Evolutionary conservation across 2,113 vertebrate species (phyloP).

Genomic region (Sardina pilchardus): DNA sequence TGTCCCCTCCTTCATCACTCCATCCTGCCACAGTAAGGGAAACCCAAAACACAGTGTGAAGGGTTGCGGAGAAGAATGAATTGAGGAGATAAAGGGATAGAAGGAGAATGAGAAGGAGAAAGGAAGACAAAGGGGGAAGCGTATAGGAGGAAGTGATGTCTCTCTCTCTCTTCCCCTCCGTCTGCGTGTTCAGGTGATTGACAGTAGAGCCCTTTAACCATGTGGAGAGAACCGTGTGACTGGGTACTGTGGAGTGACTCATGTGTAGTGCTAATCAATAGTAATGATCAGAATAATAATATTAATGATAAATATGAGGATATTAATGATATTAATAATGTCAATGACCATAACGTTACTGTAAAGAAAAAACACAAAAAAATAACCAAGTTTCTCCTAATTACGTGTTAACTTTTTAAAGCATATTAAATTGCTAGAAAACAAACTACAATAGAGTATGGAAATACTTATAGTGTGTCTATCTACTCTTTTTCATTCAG

Average conservation of each 20-base stretch:
- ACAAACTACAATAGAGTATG: conserved; percentile 56
- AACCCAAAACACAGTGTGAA: too few relatives aligned
- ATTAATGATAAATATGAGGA: conserved; percentile 48
- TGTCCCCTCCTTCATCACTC: neutral
- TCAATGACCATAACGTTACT: conserved; percentile 44
- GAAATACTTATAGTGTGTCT: conserved; percentile 66
- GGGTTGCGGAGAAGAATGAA: neutral
- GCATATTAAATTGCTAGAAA: conserved; percentile 28
- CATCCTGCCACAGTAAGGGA: neutral
- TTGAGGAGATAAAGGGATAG: neutral
- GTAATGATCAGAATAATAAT: conserved; percentile 61
- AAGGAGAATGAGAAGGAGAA: conserved; percentile 38
- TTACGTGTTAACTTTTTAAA: conserved; percentile 58
- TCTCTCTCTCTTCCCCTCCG: conserved; percentile 49
- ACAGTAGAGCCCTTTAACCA: conserved; percentile 62
- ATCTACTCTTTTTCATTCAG: conserved; percentile 46
- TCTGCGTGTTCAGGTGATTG: conserved; percentile 47
- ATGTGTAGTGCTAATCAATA: conserved; percentile 55
- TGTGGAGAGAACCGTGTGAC: conserved; percentile 41
- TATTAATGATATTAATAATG: conserved; percentile 43
- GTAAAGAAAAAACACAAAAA: conserved; percentile 32
- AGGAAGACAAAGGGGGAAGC: neutral
- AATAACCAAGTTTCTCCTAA: conserved; percentile 60
- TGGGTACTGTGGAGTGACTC: conserved; percentile 45
- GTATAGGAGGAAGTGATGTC: neutral